Base-by-base conservation (phyloP, 53 echinoderm and acorn worm genomes). In the Arbacia lixula region DNA sequence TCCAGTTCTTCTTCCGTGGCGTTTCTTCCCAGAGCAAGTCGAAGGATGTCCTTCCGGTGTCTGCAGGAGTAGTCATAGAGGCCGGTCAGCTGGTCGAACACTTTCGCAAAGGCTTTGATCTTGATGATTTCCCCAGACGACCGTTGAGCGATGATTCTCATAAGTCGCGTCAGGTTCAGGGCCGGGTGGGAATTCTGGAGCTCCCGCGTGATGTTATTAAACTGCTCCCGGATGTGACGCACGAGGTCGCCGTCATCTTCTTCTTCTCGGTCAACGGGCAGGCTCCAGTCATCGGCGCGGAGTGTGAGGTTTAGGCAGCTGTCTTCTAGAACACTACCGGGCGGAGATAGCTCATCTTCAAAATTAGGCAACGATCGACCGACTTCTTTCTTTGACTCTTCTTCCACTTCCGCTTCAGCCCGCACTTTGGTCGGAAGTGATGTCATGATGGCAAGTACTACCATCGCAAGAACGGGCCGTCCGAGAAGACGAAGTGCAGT, bases 21-120 rank as follows among this genome's bases (percentile, higher is more conserved):
- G 19, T 60, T 78, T 28, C 60, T 1, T 16, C 25, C 11, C 1
- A 60, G 26, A 22, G 60, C 60, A 37, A 24, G 17, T 1, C 60
- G 38, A 0, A 78, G 27, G 28, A 78, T 38, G 14, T 25, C 5
- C 79, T 60, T 78, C 11, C 41, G 36, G n/a, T 78, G 57, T 4
- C 79, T 58, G 30, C 79, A 78, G 4, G 60, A 38, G 61, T 78
- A 60, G 3, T 37, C 39, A 10, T 28, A 38, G 6, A 78, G 41
- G 16, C 36, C 28, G 43, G 57, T 43, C 1, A 60, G 3, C 2
- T 78, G 79, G 14, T 40, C 37, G 39, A 78, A 78, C 60, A 78
- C 29, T 39, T 60, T 24, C 16, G 79, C 58, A 40, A 60, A 78
- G 17, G 79, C 58, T 60, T 78, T 57, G 61, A 78, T 78, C 42